phyloP scores from a whole-genome alignment of 2,797 vertebrate genomes.

The Taeniopygia guttata region DNA sequence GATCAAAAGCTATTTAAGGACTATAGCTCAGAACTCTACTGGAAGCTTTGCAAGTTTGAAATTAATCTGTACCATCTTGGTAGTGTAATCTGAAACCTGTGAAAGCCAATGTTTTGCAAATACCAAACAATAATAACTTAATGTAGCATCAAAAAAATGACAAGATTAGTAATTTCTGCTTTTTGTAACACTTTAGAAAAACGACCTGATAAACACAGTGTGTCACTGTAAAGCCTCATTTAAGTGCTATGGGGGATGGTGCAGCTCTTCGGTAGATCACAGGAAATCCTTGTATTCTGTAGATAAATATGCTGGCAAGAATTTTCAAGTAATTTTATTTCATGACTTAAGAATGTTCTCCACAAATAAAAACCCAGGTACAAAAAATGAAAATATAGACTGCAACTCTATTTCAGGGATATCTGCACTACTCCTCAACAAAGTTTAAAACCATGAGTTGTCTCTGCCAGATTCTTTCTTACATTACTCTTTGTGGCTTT shows the following conservation, averaged over 20 bases:
- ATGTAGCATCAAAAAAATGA: not conserved
- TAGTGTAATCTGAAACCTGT: not conserved
- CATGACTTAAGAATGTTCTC: not conserved
- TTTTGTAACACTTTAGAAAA: not conserved
- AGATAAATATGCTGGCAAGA: not conserved
- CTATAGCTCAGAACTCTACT: not conserved
- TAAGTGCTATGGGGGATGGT: not conserved
- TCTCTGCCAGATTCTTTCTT: not conserved
- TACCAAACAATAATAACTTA: not conserved
- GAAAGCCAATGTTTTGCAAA: not conserved
- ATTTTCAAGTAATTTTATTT: not conserved
- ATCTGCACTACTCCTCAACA: not conserved
- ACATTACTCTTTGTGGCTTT: not conserved
- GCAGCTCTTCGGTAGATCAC: not conserved
- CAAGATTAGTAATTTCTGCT: not conserved
- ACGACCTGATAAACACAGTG: not conserved
- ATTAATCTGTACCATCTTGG: not conserved
- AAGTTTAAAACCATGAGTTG: not conserved
- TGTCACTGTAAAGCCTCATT: not conserved
- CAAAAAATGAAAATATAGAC: not conserved
- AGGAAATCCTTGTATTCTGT: not conserved
- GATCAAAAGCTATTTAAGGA: not conserved
- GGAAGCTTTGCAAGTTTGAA: not conserved
- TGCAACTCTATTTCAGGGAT: not conserved
- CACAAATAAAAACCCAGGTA: not conserved